Evolutionary conservation across 35 echinoderm and acorn worm genomes (phyloP).

Genomic region (Heliocidaris erythrogramma): DNA sequence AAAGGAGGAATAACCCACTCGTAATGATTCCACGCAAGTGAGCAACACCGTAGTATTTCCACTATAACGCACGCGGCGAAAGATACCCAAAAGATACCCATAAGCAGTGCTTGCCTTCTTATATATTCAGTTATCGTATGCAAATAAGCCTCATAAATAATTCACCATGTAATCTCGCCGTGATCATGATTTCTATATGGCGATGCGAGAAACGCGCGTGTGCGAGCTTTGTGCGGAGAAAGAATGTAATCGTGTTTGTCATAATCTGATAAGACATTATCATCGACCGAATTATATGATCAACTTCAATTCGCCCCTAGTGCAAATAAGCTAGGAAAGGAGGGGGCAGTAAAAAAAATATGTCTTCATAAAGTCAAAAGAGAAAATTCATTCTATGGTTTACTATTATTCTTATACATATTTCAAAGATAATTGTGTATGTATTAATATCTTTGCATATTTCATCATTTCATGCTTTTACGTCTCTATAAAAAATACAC

Average conservation of each 20-base stretch:
- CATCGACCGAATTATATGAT: too few relatives aligned
- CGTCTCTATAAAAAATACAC: too few relatives aligned
- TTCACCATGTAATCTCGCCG: constrained; percentile 30
- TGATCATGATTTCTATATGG: background rate
- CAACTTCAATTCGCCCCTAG: too few relatives aligned
- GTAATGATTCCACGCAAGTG: constrained; percentile 6
- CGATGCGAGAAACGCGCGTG: background rate
- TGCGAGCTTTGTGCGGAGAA: background rate
- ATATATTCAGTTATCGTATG: constrained; percentile 39
- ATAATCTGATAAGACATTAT: too few relatives aligned
- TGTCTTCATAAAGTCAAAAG: too few relatives aligned
- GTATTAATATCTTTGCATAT: too few relatives aligned
- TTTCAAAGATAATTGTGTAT: too few relatives aligned
- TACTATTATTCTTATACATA: too few relatives aligned
- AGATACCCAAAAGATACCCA: constrained; percentile 39
- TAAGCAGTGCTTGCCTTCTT: constrained; percentile 34
- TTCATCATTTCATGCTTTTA: too few relatives aligned
- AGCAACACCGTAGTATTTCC: background rate
- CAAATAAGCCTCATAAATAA: constrained; percentile 34
- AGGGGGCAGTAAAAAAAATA: too few relatives aligned
- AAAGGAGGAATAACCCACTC: constrained; percentile 9
- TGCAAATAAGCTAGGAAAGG: too few relatives aligned
- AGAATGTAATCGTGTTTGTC: background rate
- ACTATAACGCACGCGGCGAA: constrained; percentile 28
- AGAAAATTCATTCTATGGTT: too few relatives aligned